Evolutionary conservation across 2,888 invertebrate genomes (phyloP), one percentile per base, ranked within the genome.

Genomic region (Euzetes globulus): DNA sequence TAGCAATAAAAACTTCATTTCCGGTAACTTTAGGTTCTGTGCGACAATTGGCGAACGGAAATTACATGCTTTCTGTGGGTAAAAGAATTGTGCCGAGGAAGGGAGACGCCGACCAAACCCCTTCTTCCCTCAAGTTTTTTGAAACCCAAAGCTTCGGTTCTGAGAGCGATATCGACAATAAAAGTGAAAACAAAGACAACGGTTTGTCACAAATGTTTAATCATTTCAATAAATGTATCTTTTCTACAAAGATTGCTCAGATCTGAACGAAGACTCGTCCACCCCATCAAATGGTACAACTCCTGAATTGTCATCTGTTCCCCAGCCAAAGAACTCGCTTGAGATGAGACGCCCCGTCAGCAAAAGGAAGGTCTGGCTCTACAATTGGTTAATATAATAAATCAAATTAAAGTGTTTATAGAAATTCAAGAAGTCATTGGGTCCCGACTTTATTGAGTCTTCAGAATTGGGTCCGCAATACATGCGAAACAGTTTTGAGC

Each of bases 1-100:
- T 22, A 22, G 58, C 52, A 11, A 41, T 41, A 11, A 41, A 5
- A 5, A 41, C 17, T 17, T 11, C 52, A 11, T 52, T 19, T 6
- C 17, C 17, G 19, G 19, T 33, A 15, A 13, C n/a, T 25, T 70
- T 29, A 71, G 89, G 90, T 3, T 88, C 88, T 78, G 81, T 91
- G 68, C 86, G 88, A 72, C 88, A 87, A 80, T 83, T 81, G 6
- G 77, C 78, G 1, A 80, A 79, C 76, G 80, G 81, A 5, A 79
- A 80, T 68, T 82, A 78, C 76, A 76, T 77, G 17, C 71, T 80
- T 58, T 29, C 72, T 13, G 22, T 27, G 37, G 70, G 45, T 17
- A 70, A 65, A 19, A n/a, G 60, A 11, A 63, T 41, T 19, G 22
- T 72, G 58, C 17, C n/a, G 50, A n/a, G 19, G 11, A 60, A 55